Conservation (phyloP, 2,113 vertebrate species). For the Dipodomys ordii region DNA sequence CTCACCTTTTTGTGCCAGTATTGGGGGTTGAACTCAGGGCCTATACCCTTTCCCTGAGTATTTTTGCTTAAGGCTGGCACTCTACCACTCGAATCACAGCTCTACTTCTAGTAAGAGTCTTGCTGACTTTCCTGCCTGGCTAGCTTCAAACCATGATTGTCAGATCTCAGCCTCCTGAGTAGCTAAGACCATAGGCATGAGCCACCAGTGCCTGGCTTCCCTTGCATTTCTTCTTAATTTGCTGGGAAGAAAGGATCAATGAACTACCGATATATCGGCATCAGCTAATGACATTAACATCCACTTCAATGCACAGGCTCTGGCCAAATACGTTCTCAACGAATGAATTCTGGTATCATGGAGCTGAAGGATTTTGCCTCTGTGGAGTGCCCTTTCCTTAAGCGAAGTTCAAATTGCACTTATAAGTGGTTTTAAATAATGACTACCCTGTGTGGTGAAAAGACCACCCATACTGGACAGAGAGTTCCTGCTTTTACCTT, state of each 20-base stretch:
- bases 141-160: too few relatives aligned
- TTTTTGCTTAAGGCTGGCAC: too few relatives aligned
- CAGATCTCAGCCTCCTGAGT: too few relatives aligned
- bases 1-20: too few relatives aligned
- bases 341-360: neutral
- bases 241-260: neutral
- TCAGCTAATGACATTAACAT: neutral
- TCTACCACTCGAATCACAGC: too few relatives aligned
- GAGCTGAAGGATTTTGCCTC: neutral
- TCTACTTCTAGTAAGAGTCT: too few relatives aligned
- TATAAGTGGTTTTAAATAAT: neutral
- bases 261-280: neutral
- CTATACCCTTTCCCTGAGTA: too few relatives aligned
- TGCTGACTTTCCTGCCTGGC: too few relatives aligned
- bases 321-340: neutral
- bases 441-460: neutral
- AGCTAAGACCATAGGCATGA: too few relatives aligned
- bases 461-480: too few relatives aligned
- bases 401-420: neutral
- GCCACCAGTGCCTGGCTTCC: neutral
- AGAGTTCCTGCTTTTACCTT: neutral
- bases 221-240: neutral
- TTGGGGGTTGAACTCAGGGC: too few relatives aligned
- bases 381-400: neutral
- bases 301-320: neutral